These are phyloP conservation scores for Ischnus inquisitorius DNA, from an alignment of 2,888 invertebrate species.

Conservation along the genomic window DNA sequence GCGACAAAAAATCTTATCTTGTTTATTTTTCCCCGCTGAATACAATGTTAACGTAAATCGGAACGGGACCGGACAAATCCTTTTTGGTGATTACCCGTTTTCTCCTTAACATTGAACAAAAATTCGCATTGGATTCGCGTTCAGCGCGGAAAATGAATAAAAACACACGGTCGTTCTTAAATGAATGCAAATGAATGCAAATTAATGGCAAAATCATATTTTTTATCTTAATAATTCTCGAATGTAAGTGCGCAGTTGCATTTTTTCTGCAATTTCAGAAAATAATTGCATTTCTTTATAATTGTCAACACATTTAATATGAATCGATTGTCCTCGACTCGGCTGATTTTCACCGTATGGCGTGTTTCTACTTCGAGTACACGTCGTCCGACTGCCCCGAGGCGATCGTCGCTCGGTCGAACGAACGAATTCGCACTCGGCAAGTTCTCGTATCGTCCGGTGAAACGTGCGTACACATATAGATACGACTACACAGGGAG, in stretches of 20 bases:
- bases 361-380: conserved; percentile 1
- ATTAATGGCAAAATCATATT: too few species aligned
- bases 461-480: not conserved
- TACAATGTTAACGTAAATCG: too few species aligned
- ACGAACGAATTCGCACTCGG: conserved; percentile 47
- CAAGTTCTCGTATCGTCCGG: conserved; percentile 19
- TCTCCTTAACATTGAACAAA: too few species aligned
- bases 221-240: not conserved
- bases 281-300: not conserved
- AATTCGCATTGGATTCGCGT: too few species aligned
- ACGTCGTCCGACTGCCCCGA: conserved; percentile 22
- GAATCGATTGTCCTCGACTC: not conserved
- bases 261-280: not conserved
- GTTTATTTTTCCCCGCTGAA: too few species aligned
- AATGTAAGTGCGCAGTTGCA: not conserved
- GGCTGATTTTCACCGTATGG: conserved; percentile 27
- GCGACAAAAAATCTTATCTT: too few species aligned
- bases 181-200: too few species aligned
- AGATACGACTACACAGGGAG: conserved; percentile 10
- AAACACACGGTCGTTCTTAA: too few species aligned
- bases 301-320: not conserved
- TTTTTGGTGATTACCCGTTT: too few species aligned
- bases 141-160: too few species aligned
- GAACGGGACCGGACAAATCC: too few species aligned
- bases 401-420: conserved; percentile 32